Conservation (phyloP, 1,140 invertebrate species). For the Dinoponera quadriceps region DNA sequence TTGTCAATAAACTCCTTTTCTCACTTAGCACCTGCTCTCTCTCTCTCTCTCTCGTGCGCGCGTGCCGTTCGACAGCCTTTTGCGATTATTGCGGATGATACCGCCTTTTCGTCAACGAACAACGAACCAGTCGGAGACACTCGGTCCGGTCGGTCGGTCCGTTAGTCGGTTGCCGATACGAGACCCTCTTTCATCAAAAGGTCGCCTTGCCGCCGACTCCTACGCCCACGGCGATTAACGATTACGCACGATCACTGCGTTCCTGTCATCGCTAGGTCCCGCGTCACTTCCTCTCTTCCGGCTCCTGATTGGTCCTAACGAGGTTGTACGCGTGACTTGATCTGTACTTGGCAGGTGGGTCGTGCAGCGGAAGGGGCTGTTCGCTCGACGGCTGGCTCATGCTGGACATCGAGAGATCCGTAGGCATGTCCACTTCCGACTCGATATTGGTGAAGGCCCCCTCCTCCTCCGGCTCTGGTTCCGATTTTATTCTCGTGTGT, state of each 20-base stretch:
- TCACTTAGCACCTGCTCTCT: no score
- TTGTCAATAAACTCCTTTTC: no score
- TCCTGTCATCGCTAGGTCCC: conserved; percentile 76
- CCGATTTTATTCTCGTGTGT: conserved; percentile 91
- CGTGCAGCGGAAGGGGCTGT: conserved; percentile 81
- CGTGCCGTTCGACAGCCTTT: background rate
- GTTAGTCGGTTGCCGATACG: conserved; percentile 26
- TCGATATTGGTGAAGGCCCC: conserved; percentile 71
- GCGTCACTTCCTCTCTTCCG: conserved; percentile 85
- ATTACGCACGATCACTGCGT: conserved; percentile 44
- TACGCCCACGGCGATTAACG: conserved; percentile 18
- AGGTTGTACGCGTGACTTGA: conserved; percentile 84
- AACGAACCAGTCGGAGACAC: background rate
- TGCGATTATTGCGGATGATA: background rate
- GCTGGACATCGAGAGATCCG: conserved; percentile 88
- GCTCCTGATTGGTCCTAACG: conserved; percentile 83
- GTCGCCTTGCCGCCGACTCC: background rate
- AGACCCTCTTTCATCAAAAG: conserved; percentile 11
- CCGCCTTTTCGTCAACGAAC: conserved; percentile 3
- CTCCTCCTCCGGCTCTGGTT: conserved; percentile 85
- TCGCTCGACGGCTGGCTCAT: conserved; percentile 80
- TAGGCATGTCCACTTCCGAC: conserved; percentile 88
- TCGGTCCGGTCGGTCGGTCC: background rate
- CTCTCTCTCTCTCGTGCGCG: no score
- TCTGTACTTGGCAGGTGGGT: conserved; percentile 84